Conservation (phyloP, 1,140 invertebrate genomes). For the Achatina immaculata region DNA sequence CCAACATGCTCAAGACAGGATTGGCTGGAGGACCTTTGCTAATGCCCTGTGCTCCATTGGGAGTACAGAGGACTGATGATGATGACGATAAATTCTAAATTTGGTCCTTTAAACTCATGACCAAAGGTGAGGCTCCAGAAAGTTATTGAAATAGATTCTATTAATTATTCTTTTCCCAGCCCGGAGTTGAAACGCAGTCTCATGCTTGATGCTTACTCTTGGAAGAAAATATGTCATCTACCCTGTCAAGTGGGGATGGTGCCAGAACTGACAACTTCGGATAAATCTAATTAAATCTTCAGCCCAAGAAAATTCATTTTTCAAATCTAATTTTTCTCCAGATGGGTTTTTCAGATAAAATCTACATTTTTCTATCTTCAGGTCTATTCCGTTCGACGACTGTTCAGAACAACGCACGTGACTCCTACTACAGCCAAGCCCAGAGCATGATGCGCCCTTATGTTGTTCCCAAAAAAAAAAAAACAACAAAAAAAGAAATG, state of each 20-base stretch:
- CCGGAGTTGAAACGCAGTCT: no score
- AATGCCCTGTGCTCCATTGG: no score
- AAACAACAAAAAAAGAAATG: no score
- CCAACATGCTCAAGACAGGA: no score
- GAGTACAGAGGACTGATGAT: no score
- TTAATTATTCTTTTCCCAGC: no score
- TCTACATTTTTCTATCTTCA: background rate
- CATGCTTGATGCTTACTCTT: background rate
- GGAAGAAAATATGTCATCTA: background rate
- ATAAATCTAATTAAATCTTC: background rate
- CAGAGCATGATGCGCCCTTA: conserved; percentile 67
- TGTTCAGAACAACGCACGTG: conserved; percentile 83
- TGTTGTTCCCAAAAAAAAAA: no score
- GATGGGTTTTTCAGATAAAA: background rate
- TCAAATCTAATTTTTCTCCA: background rate
- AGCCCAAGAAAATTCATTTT: background rate
- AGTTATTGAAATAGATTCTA: no score
- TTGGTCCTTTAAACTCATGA: no score
- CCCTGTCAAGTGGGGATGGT: background rate
- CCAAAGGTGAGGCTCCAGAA: no score
- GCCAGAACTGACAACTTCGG: background rate
- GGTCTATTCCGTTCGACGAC: conserved; percentile 77
- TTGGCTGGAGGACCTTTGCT: no score
- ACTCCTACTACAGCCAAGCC: conserved; percentile 68
- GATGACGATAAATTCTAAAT: no score